Percentiles rank a stretch among this genome's conserved stretches.
These are phyloP conservation scores for Lasioglossum pauxillum DNA, from an alignment of 2,888 invertebrate genomes.

Conservation along the genomic window DNA sequence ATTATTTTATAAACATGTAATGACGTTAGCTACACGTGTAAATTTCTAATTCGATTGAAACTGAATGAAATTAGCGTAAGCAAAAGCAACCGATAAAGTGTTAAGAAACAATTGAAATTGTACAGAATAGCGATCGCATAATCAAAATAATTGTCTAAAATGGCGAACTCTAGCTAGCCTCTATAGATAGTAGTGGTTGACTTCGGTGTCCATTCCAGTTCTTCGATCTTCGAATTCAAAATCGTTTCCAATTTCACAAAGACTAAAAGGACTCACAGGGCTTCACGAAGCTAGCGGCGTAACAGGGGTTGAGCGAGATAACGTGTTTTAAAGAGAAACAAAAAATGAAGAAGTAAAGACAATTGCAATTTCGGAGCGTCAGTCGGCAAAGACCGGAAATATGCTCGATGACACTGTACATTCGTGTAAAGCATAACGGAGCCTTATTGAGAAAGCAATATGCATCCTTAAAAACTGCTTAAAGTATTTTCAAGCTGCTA, in stretches of 20 bases:
- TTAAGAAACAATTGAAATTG: not conserved
- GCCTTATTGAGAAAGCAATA: conserved; percentile 83
- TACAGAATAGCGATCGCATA: not conserved
- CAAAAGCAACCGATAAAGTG: conserved; percentile 12
- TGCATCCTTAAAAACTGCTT: conserved; percentile 72
- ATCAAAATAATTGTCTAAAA: conserved; percentile 1
- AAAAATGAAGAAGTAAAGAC: not conserved
- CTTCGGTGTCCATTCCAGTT: conserved; percentile 57
- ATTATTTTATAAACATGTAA: not conserved
- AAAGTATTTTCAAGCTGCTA: conserved; percentile 75
- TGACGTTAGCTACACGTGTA: not conserved
- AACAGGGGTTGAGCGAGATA: conserved; percentile 10
- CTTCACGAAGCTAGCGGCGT: conserved; percentile 46
- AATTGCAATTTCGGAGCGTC: conserved; percentile 35
- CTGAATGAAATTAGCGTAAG: not conserved
- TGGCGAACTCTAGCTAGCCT: conserved; percentile 25
- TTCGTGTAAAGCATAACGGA: conserved; percentile 78
- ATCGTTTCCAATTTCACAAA: conserved; percentile 48
- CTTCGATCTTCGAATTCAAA: conserved; percentile 55
- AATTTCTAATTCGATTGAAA: not conserved
- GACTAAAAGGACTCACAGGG: conserved; percentile 42
- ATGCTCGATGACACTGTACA: conserved; percentile 63
- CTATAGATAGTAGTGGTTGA: conserved; percentile 49
- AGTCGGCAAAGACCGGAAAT: conserved; percentile 42
- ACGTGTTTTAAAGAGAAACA: conserved; percentile 18